phyloP scores from a whole-genome alignment of 2,888 invertebrate species.

The Cyrtodaria siliqua region DNA sequence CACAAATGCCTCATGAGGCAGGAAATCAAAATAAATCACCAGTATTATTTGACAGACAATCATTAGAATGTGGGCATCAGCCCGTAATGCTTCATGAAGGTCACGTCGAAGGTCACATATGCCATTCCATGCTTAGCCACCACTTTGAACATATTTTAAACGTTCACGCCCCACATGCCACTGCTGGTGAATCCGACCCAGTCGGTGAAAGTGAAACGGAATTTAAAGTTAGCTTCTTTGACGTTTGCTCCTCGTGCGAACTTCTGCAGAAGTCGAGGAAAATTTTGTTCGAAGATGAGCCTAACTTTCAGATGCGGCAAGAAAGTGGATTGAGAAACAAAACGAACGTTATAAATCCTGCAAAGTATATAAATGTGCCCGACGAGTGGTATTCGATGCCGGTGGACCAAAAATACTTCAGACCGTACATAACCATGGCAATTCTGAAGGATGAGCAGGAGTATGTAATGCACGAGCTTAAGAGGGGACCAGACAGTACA shows the following conservation, averaged over 20 bases:
- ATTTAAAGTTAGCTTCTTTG: conserved; percentile 50
- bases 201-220: conserved; percentile 24
- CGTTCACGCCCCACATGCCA: conserved; percentile 45
- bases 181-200: conserved; percentile 12
- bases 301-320: conserved; percentile 53
- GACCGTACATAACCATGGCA: conserved; percentile 77
- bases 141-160: conserved; percentile 63
- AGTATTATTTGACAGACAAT: not conserved
- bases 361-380: conserved; percentile 78
- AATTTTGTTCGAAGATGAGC: conserved; percentile 77
- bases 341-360: conserved; percentile 71
- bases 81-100: conserved; percentile 7
- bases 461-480: conserved; percentile 77
- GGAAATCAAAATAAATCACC: not conserved
- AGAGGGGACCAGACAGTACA: conserved; percentile 76
- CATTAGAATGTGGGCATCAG: conserved; percentile 10
- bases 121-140: conserved; percentile 51
- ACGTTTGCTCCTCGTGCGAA: conserved; percentile 69
- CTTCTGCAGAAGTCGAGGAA: conserved; percentile 69
- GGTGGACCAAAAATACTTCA: conserved; percentile 79
- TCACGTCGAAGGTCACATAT: conserved; percentile 51
- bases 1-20: conserved; percentile 21
- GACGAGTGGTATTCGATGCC: conserved; percentile 81
- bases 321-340: conserved; percentile 59
- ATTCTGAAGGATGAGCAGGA: conserved; percentile 80